Evolutionary conservation across 2,888 invertebrate genomes (phyloP), one percentile per base, ranked within the genome.

Genomic region (Clunio marinus): DNA sequence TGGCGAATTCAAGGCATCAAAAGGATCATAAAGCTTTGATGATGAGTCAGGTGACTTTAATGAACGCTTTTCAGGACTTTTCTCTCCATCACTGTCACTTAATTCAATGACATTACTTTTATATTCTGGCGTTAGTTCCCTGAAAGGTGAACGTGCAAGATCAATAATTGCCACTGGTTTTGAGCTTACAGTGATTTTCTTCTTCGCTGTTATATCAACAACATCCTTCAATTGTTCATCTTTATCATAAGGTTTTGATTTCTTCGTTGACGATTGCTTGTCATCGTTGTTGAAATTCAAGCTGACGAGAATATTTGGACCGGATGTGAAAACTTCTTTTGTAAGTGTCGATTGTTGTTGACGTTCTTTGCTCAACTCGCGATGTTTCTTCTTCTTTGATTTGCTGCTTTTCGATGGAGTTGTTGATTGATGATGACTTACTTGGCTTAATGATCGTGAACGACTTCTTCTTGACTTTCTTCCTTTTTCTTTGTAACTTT

Each of bases 91-190:
- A 51, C 66, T 66, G 22, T 66, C 66, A 25, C 55, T 55, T n/a
- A 66, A 24, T 32, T 55, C 66, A 55, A 66, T 66, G 1, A 66
- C 55, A 55, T 66, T 46, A 46, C 17, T 20, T 46, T 51, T 66
- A 15, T 51, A 55, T 7, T 51, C 51, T n/a, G 66, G 66, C 8
- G 66, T 66, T 2, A 66, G 32, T 28, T 66, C 66, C n/a, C 17
- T 51, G 10, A 66, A 66, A 22, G 66, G 66, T 4, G 66, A 66
- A n/a, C 66, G 7, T 22, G 66, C 66, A 15, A 66, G 32, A 35
- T 66, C 66, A 8, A 66, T 66, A n/a, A 66, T 66, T 15, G 66
- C 66, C 27, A 66, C 66, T 5, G 66, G 66, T 25, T 66, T 66
- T 35, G 66, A 66, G 41, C 25, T 66, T 1, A 51, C 55, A 35